A percentile compares a stretch with the other conserved stretches of the same genome.
phyloP scores from a whole-genome alignment of 2,113 vertebrate species.

The Osmerus mordax region DNA sequence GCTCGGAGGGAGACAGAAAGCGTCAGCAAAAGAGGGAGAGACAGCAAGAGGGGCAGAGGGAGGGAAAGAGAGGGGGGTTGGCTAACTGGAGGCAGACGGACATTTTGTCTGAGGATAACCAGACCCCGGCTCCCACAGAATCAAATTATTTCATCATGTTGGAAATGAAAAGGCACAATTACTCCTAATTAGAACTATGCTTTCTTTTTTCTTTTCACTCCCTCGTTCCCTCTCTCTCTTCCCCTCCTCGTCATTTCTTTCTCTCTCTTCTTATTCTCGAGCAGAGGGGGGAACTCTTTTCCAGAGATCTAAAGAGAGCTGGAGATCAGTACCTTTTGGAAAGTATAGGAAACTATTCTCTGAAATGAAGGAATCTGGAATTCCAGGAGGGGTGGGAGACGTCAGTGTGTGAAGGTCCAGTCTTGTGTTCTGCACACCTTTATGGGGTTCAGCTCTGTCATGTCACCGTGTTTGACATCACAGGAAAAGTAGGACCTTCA shows the following conservation, averaged over 20 bases:
- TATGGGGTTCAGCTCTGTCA: conserved; percentile 53
- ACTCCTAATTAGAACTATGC: conserved; percentile 97
- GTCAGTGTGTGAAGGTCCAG: conserved; percentile 68
- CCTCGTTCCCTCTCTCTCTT: neutral
- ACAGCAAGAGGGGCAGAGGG: too few species aligned
- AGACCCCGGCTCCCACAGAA: conserved; percentile 96
- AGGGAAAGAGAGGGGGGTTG: conserved; percentile 51
- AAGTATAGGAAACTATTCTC: conserved; percentile 94
- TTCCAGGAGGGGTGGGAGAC: conserved; percentile 80
- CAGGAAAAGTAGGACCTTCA: conserved; percentile 60
- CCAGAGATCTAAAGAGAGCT: conserved; percentile 85
- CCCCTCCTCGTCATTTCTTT: conserved; percentile 55
- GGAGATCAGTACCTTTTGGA: conserved; percentile 85
- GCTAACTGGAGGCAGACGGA: conserved; percentile 89
- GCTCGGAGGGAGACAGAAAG: too few species aligned
- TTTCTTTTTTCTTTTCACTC: conserved; percentile 68
- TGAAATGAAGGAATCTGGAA: conserved; percentile 89
- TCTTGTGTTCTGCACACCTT: conserved; percentile 72
- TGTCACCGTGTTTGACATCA: conserved; percentile 55
- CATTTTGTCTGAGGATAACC: conserved; percentile 98
- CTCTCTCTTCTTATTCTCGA: conserved; percentile 67
- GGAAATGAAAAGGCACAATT: conserved; percentile 99
- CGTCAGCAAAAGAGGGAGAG: too few species aligned
- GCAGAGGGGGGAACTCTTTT: conserved; percentile 86
- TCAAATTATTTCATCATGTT: conserved; percentile 99